phyloP scores from a whole-genome alignment of 2,797 vertebrate genomes.

The Alectoris magna region DNA sequence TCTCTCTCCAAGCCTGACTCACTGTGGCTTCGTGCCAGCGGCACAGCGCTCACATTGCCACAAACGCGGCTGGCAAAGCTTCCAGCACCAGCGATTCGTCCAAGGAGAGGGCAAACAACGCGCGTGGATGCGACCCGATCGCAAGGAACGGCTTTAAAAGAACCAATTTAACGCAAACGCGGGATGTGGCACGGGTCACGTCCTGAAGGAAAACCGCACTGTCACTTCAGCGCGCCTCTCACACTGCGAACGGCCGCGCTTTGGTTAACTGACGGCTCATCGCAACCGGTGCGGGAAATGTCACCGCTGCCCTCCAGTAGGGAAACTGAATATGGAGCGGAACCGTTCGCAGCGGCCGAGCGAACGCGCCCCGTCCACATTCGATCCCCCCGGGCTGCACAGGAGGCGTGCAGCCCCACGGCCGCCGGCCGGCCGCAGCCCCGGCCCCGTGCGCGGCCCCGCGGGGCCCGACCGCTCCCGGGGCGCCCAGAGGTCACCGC shows the following conservation, averaged over 20 bases:
- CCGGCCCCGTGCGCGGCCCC: too few species aligned
- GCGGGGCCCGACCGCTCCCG: too few species aligned
- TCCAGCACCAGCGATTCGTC: neutral
- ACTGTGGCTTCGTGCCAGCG: neutral
- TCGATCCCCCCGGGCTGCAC: neutral
- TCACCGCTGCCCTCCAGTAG: too few species aligned
- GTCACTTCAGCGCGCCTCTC: conserved; percentile 6
- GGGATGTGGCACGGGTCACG: neutral
- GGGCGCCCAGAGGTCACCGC: too few species aligned
- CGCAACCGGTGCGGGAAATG: neutral
- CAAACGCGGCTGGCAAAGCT: conserved; percentile 17
- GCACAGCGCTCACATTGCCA: neutral
- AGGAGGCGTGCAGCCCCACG: neutral
- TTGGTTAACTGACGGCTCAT: neutral
- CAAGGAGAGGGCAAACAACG: neutral
- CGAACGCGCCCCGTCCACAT: neutral
- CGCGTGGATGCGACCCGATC: neutral
- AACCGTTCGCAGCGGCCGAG: neutral
- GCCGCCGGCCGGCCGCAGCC: neutral
- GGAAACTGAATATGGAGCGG: neutral
- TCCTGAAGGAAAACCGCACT: conserved; percentile 17
- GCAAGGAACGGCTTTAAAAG: neutral
- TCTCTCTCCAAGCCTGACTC: conserved; percentile 42
- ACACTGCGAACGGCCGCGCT: neutral
- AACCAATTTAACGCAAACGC: neutral